A percentile compares a stretch with the other conserved stretches of the same genome.
Evolutionary conservation across 2,113 vertebrate genomes (phyloP).

Genomic region (Myrmophylax atrothorax): DNA sequence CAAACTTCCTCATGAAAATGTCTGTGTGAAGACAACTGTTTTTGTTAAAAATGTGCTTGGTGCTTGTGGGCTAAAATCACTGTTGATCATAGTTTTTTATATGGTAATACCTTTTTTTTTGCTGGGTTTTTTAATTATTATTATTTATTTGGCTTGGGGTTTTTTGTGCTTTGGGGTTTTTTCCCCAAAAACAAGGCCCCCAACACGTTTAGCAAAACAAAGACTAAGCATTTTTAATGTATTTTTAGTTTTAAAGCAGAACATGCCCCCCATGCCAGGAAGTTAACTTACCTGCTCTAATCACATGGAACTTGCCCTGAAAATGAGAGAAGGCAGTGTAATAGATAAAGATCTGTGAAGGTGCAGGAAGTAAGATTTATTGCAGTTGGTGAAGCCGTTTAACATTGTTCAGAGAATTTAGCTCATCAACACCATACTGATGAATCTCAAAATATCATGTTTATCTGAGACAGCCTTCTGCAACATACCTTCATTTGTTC

Average conservation of each 20-base stretch:
- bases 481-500: neutral
- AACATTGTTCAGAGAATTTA: neutral
- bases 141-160: neutral
- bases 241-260: neutral
- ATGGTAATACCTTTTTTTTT: neutral
- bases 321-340: neutral
- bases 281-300: neutral
- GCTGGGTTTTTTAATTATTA: neutral
- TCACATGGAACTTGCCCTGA: neutral
- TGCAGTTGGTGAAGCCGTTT: neutral
- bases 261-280: neutral
- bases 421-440: neutral
- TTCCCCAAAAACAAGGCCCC: neutral
- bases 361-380: neutral
- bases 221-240: neutral
- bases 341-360: neutral
- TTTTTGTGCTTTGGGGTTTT: neutral
- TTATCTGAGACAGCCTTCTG: neutral
- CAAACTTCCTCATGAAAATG: neutral
- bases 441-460: neutral
- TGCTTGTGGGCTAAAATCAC: neutral
- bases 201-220: neutral
- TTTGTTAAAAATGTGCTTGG: neutral
- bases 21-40: neutral
- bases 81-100: accelerated